Evolutionary conservation across 30 jellyfish, hydroid and myxozoan genomes (phyloP).

Genomic region (Sanderia malayensis): DNA sequence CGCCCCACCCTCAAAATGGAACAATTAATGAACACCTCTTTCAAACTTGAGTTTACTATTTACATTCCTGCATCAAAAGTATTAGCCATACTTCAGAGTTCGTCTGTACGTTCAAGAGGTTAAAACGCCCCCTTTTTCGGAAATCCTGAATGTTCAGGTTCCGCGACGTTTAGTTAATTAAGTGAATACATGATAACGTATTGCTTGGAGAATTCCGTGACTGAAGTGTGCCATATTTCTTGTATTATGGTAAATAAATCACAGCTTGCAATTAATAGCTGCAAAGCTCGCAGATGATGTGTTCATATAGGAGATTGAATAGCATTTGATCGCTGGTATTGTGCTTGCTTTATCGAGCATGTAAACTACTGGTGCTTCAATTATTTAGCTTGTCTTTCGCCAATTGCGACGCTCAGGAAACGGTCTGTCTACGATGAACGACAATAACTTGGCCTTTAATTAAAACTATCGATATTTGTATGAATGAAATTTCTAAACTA

Average conservation of each 20-base stretch:
- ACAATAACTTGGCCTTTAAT: background rate
- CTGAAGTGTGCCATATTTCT: too few species aligned
- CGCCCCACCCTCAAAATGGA: too few species aligned
- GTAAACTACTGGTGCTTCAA: conserved; percentile 2
- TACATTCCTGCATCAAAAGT: too few species aligned
- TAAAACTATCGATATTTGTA: background rate
- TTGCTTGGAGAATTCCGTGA: too few species aligned
- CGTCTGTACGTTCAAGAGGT: too few species aligned
- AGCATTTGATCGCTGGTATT: background rate
- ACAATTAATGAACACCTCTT: too few species aligned
- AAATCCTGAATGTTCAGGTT: too few species aligned
- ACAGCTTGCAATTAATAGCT: background rate
- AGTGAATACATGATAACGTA: too few species aligned
- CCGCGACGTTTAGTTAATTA: too few species aligned
- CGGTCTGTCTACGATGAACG: background rate
- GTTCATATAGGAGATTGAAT: background rate
- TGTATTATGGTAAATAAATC: background rate
- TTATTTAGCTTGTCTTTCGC: background rate
- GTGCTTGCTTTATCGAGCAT: background rate
- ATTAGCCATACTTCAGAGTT: too few species aligned
- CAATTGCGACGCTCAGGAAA: conserved; percentile 15
- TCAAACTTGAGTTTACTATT: too few species aligned
- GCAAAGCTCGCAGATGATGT: background rate
- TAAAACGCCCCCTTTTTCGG: too few species aligned
- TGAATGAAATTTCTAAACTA: background rate